These are phyloP conservation scores for Brotula barbata DNA, from an alignment of 2,797 vertebrate genomes.

Conservation along the genomic window DNA sequence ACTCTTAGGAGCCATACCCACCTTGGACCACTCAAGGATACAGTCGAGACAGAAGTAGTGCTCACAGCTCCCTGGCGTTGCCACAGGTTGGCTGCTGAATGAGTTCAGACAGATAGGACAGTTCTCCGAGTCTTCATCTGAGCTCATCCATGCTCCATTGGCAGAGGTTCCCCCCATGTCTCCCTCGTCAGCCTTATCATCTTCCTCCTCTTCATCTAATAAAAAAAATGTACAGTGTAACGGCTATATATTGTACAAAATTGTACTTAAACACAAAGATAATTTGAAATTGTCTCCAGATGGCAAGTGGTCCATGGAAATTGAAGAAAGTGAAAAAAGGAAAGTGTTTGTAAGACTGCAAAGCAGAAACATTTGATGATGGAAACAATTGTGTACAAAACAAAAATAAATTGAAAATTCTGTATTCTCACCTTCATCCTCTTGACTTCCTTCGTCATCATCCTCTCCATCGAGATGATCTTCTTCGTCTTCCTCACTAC, in stretches of 20 bases:
- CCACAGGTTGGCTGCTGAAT: constrained; percentile 90
- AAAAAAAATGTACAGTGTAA: not conserved
- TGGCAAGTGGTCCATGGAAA: no score
- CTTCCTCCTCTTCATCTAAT: constrained; percentile 74
- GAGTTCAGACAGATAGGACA: constrained; percentile 97
- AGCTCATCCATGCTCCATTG: constrained; percentile 68
- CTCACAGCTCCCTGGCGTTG: constrained; percentile 92
- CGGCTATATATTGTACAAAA: no score
- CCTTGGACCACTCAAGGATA: constrained; percentile 95
- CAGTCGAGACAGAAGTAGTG: constrained; percentile 99
- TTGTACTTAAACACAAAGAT: no score
- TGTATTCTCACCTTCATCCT: constrained; percentile 67
- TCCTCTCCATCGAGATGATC: constrained; percentile 73
- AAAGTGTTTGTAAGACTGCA: no score
- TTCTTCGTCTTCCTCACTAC: constrained; percentile 69
- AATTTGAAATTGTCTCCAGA: no score
- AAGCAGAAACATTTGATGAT: no score
- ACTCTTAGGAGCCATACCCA: constrained; percentile 62
- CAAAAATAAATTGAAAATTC: not conserved
- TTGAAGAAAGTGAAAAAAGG: not conserved
- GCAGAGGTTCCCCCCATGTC: constrained; percentile 30
- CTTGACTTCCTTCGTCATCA: constrained; percentile 77
- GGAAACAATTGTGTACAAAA: no score
- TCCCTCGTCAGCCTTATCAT: constrained; percentile 65
- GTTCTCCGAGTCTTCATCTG: constrained; percentile 90